These are phyloP conservation scores for Zaprionus nigranus DNA, from an alignment of 1,140 invertebrate species.

Conservation along the genomic window DNA sequence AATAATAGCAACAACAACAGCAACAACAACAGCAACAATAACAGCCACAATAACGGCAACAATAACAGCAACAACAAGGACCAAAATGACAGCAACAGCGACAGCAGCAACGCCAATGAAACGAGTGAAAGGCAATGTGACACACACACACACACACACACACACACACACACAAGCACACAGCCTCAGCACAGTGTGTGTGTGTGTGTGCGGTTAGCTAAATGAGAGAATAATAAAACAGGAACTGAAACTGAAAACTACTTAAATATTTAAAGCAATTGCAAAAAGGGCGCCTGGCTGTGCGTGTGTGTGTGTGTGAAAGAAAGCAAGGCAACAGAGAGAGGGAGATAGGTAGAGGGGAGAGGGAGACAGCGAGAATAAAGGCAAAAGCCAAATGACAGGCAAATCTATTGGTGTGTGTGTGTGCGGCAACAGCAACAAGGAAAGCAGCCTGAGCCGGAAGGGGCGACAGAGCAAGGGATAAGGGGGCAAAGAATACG, in stretches of 20 bases:
- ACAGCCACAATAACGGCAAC: background rate
- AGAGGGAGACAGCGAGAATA: slow-evolving; percentile 26
- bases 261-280: slow-evolving; percentile 79
- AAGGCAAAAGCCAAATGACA: slow-evolving; percentile 43
- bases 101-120: slow-evolving; percentile 18
- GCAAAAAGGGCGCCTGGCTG: slow-evolving; percentile 41
- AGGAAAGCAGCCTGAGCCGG: slow-evolving; percentile 6
- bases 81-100: slow-evolving; percentile 17
- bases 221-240: slow-evolving; percentile 50
- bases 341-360: slow-evolving; percentile 44
- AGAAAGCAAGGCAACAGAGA: slow-evolving; percentile 36
- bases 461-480: background rate
- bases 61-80: background rate
- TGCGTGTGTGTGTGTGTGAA: slow-evolving; percentile 25
- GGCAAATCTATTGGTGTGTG: slow-evolving; percentile 41
- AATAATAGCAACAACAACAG: background rate
- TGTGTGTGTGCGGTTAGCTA: slow-evolving; percentile 44
- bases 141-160: slow-evolving; percentile 19
- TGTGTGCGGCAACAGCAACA: slow-evolving; percentile 15
- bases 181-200: background rate
- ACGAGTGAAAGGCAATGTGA: slow-evolving; percentile 26
- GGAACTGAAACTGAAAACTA: slow-evolving; percentile 63
- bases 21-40: slow-evolving; percentile 3
- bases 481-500: background rate
- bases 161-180: slow-evolving; percentile 12